Percentiles rank a stretch among this genome's conserved stretches.
Conservation (phyloP, 2,888 invertebrate genomes). For the Pollenia labialis region DNA sequence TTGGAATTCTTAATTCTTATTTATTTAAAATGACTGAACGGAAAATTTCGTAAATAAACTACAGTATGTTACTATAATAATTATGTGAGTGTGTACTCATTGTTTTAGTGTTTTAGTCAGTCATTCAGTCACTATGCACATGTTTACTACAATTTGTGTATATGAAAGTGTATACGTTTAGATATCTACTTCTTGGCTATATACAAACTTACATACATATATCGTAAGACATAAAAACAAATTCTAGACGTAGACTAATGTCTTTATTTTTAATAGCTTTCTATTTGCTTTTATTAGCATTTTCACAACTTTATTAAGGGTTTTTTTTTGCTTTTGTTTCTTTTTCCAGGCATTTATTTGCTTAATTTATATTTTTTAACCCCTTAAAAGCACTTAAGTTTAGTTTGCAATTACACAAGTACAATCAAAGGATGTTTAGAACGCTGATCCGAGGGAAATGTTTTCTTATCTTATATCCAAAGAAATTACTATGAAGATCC, state of each 20-base stretch:
- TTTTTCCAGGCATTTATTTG: conserved; percentile 18
- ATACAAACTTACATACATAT: too few relatives aligned
- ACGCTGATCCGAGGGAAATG: too few relatives aligned
- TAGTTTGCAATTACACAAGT: not conserved
- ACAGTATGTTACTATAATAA: too few relatives aligned
- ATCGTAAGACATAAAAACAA: not conserved
- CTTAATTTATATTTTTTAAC: conserved; percentile 3
- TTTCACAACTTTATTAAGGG: conserved; percentile 38
- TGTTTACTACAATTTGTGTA: not conserved
- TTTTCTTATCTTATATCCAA: too few relatives aligned
- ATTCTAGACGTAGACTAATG: conserved; percentile 63
- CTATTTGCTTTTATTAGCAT: conserved; percentile 52
- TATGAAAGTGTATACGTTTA: not conserved
- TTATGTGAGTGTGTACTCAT: too few relatives aligned
- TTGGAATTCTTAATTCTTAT: too few relatives aligned
- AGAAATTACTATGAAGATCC: too few relatives aligned
- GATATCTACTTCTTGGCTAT: not conserved
- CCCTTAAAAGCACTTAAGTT: not conserved
- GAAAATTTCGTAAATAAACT: too few relatives aligned
- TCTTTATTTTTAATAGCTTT: conserved; percentile 68
- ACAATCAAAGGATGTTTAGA: too few relatives aligned
- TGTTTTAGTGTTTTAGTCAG: conserved; percentile 21
- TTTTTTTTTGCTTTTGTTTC: conserved; percentile 5
- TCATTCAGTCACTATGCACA: conserved; percentile 32
- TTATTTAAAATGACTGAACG: too few relatives aligned